Evolutionary conservation across 2,888 invertebrate species (phyloP).

Genomic region (Tetragonisca angustula): DNA sequence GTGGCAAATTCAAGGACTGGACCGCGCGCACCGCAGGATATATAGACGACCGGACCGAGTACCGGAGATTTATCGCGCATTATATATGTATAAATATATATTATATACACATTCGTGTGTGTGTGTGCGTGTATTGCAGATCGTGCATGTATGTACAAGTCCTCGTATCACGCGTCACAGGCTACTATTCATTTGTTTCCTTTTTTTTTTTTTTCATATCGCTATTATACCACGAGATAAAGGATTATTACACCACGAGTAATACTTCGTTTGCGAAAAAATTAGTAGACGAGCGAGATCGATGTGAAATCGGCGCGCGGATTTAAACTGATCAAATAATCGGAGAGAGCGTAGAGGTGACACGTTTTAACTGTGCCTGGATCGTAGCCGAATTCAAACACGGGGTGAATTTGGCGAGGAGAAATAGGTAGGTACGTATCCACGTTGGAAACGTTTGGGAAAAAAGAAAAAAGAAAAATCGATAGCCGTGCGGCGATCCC

Average conservation of each 20-base stretch:
- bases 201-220: not conserved
- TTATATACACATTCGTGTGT: not conserved
- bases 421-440: not conserved
- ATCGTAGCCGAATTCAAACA: conserved; percentile 1
- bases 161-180: conserved; percentile 1
- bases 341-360: conserved; percentile 15
- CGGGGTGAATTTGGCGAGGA: not conserved
- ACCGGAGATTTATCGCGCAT: conserved; percentile 54
- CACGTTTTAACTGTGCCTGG: conserved; percentile 30
- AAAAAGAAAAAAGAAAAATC: conserved; percentile 38
- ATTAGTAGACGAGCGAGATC: not conserved
- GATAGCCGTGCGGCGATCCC: conserved; percentile 34
- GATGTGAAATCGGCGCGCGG: conserved; percentile 6
- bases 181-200: not conserved
- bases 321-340: conserved; percentile 22
- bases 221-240: not conserved
- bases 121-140: not conserved
- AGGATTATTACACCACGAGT: not conserved
- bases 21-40: conserved; percentile 32
- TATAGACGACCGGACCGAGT: conserved; percentile 40
- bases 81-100: conserved; percentile 18
- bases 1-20: conserved; percentile 62
- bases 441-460: conserved; percentile 1
- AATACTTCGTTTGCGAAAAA: not conserved
- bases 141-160: not conserved